These are phyloP conservation scores for Phymastichus coffea DNA, from an alignment of 1,140 invertebrate genomes.

Conservation along the genomic window DNA sequence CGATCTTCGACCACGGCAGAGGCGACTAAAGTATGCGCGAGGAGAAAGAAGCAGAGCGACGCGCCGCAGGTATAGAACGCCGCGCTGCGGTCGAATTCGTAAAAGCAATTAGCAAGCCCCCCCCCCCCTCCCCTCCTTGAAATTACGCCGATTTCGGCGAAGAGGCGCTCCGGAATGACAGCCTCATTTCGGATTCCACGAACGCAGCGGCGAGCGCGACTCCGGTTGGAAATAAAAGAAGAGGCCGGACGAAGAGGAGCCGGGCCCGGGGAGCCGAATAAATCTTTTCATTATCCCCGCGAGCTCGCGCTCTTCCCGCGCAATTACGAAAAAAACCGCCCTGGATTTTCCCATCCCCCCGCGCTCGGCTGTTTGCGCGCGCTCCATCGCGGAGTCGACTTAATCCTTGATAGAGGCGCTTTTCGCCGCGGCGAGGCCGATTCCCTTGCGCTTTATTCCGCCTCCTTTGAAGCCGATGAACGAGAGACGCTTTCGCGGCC, in stretches of 20 bases:
- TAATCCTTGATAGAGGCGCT: slow-evolving; percentile 7
- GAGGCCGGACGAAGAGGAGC: too few relatives aligned
- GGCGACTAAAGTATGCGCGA: neutral
- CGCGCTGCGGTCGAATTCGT: neutral
- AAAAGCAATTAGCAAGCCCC: slow-evolving; percentile 22
- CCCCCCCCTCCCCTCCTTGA: neutral
- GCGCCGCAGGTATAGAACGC: neutral
- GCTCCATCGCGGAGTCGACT: neutral
- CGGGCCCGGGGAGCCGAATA: slow-evolving; percentile 55
- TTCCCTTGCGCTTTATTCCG: slow-evolving; percentile 11
- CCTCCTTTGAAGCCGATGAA: neutral
- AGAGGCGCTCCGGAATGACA: slow-evolving; percentile 25
- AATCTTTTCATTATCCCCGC: slow-evolving; percentile 57
- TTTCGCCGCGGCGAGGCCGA: neutral
- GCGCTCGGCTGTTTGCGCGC: neutral
- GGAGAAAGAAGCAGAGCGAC: neutral
- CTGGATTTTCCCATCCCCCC: slow-evolving; percentile 26
- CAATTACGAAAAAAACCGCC: slow-evolving; percentile 25
- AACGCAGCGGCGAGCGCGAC: slow-evolving; percentile 42
- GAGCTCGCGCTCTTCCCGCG: slow-evolving; percentile 36
- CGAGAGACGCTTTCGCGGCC: neutral
- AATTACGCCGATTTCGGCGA: slow-evolving; percentile 18
- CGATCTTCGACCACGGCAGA: too few relatives aligned
- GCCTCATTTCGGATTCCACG: slow-evolving; percentile 53
- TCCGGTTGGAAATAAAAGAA: too few relatives aligned